phyloP scores from a whole-genome alignment of 2,113 vertebrate species.

The Rhineura floridana region DNA sequence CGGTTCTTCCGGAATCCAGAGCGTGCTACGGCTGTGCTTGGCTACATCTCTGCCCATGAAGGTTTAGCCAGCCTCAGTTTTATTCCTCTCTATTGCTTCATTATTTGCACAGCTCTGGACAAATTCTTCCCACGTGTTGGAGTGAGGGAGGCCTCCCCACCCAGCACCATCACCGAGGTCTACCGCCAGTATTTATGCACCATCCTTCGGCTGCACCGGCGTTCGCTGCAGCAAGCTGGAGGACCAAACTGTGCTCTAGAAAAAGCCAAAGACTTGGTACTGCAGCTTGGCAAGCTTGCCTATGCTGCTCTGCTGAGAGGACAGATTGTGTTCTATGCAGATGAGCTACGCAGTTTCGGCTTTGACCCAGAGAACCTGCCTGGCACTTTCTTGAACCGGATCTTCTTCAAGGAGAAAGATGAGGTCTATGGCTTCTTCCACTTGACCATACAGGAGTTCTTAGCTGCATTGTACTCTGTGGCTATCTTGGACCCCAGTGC shows the following conservation, averaged over 20 bases:
- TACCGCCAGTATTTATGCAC: conserved; percentile 73
- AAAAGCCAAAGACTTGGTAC: conserved; percentile 50
- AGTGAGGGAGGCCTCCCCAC: conserved; percentile 42
- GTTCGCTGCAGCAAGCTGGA: not conserved
- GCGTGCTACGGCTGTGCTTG: conserved; percentile 59
- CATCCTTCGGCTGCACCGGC: conserved; percentile 62
- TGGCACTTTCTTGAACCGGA: conserved; percentile 66
- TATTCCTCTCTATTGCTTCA: conserved; percentile 77
- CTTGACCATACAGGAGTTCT: conserved; percentile 73
- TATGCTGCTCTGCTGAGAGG: conserved; percentile 67
- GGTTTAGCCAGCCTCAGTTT: conserved; percentile 72
- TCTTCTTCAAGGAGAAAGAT: conserved; percentile 60
- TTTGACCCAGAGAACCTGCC: conserved; percentile 60
- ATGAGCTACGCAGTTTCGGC: conserved; percentile 58
- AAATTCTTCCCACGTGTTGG: conserved; percentile 54
- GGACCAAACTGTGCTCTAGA: not conserved
- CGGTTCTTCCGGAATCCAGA: conserved; percentile 68
- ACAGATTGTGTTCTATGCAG: conserved; percentile 65
- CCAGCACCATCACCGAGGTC: conserved; percentile 73
- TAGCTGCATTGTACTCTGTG: conserved; percentile 70
- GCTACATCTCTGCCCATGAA: conserved; percentile 68
- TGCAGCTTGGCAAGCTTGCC: conserved; percentile 67
- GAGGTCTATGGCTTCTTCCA: conserved; percentile 76
- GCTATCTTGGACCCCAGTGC: conserved; percentile 42
- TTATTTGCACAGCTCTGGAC: conserved; percentile 71